phyloP scores from a whole-genome alignment of 2,888 invertebrate species.

The Pediacus dermestoides region DNA sequence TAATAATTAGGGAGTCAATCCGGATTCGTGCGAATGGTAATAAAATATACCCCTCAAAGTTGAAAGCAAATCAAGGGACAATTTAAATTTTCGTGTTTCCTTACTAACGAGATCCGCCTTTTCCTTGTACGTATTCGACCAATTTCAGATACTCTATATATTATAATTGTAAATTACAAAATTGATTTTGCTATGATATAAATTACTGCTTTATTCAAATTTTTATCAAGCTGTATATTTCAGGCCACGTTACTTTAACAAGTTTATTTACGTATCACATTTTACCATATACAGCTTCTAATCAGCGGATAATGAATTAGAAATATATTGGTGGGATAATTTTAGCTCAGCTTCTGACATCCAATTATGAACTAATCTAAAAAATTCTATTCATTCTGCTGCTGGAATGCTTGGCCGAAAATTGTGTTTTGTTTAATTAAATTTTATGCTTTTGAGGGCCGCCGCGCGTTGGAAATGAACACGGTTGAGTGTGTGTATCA shows the following conservation, averaged over 20 bases:
- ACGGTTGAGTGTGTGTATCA: too few species aligned
- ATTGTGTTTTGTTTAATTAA: slow-evolving; percentile 4
- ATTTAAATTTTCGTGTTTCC: slow-evolving; percentile 38
- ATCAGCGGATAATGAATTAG: too few species aligned
- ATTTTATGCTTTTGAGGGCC: neutral
- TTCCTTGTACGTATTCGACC: slow-evolving; percentile 34
- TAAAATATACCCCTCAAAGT: slow-evolving; percentile 6
- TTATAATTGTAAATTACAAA: slow-evolving; percentile 35
- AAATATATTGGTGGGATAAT: too few species aligned
- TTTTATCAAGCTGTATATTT: slow-evolving; percentile 2
- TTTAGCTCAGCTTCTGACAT: too few species aligned
- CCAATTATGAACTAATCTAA: too few species aligned
- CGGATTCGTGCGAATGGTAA: slow-evolving; percentile 7
- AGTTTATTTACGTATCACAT: too few species aligned
- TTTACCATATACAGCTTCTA: too few species aligned
- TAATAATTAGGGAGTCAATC: too few species aligned
- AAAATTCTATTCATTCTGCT: too few species aligned
- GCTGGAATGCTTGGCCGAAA: too few species aligned
- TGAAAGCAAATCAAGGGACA: slow-evolving; percentile 25
- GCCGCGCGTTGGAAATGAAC: slow-evolving; percentile 1
- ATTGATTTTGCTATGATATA: slow-evolving; percentile 29
- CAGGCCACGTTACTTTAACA: slow-evolving; percentile 6
- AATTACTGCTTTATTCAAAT: slow-evolving; percentile 18
- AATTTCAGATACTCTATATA: slow-evolving; percentile 29
- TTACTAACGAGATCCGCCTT: slow-evolving; percentile 38